Conservation (phyloP, 2,113 vertebrate species). For the Pelusios castaneus region DNA sequence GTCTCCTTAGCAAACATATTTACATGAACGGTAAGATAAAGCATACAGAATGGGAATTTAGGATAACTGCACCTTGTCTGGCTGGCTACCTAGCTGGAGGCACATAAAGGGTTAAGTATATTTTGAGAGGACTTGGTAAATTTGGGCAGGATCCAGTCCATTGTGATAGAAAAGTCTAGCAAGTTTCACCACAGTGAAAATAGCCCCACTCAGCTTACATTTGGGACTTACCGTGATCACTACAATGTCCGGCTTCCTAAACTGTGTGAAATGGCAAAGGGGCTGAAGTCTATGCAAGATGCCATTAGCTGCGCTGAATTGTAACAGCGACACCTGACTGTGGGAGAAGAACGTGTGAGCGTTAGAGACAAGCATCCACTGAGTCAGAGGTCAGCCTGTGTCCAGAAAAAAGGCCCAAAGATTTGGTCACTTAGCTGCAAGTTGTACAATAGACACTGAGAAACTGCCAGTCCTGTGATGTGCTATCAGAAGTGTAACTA, state of each 20-base stretch:
- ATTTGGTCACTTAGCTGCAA: conserved; percentile 28
- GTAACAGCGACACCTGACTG: not conserved
- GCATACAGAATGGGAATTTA: not conserved
- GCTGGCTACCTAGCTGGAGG: not conserved
- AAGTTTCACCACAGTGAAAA: conserved; percentile 28
- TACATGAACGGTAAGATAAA: not conserved
- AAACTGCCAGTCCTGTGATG: not conserved
- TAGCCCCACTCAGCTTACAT: not conserved
- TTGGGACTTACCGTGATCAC: not conserved
- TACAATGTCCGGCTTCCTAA: not conserved
- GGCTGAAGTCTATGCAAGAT: too few species aligned
- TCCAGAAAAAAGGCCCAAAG: conserved; percentile 40
- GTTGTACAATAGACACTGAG: conserved; percentile 24
- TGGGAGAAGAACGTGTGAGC: not conserved
- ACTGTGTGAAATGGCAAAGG: not conserved
- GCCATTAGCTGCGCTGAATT: too few species aligned
- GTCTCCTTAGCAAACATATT: not conserved
- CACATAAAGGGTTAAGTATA: not conserved
- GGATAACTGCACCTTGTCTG: not conserved
- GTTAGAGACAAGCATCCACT: not conserved
- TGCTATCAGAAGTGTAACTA: not conserved
- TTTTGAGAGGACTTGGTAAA: not conserved
- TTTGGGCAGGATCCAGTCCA: conserved; percentile 8
- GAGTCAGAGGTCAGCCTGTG: not conserved
- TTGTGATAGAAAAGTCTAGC: not conserved